Evolutionary conservation across 2,113 vertebrate genomes (phyloP), one percentile per base, ranked within the genome.

Genomic region (Pachyramphus minor): DNA sequence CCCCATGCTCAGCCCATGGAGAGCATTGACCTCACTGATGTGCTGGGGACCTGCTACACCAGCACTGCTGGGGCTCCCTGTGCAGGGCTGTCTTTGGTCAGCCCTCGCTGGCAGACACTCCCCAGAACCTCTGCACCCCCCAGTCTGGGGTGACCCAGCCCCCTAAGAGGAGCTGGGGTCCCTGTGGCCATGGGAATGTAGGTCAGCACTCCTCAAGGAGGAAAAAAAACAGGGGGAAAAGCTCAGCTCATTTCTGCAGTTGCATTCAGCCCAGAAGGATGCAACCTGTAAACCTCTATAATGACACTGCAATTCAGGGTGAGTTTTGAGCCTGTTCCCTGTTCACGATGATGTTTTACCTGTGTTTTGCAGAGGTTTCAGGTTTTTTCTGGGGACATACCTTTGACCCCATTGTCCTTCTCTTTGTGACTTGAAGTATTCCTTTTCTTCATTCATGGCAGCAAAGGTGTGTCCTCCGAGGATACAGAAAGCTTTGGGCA

Each of bases 1-100:
- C 59, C 52, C 58, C 22, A 0, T 0, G 2, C 31, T 2, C 19
- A 11, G 64, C 2, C 1, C 0, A 0, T 9, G n/a, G 31, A 5
- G 18, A 15, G 37, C 18, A 39, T 23, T 2, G 0, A 62, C 13
- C 63, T 17, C 27, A 20, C 42, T 8, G 37, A 0, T 1, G 28
- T 3, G 20, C 6, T 0, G 0, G 37, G 41, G 24, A 7, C 12
- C 64, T 21, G 19, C 53, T 45, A 1, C 1, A 16, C 35, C 39
- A 20, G 45, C 31, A 3, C 13, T 27, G 39, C 55, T 0, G 0
- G 6, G 25, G 37, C 56, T 1, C 7, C 39, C 27, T 12, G 1
- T 6, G 17, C 2, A 1, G 33, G 16, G 15, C 55, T 42, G 17
- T 6, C 5, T 8, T 3, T 1, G 0, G 4, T 8, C 50, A 14